Evolutionary conservation across 2,797 vertebrate species (phyloP).

Genomic region (Leptoclinus maculatus): DNA sequence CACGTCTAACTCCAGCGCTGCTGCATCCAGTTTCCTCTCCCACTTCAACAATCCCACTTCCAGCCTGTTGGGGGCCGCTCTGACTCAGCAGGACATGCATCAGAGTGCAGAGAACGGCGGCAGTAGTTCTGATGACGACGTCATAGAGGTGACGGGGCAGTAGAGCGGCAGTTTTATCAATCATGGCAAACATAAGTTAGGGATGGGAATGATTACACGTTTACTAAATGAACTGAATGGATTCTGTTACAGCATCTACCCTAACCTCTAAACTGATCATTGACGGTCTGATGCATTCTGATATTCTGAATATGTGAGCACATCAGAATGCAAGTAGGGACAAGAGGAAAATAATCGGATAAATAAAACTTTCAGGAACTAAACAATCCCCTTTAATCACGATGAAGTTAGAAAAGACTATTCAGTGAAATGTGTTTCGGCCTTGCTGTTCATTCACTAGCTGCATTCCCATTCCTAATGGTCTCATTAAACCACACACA

Average conservation of each 20-base stretch:
- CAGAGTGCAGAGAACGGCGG: conserved; percentile 89
- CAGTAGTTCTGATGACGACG: conserved; percentile 97
- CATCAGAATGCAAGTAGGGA: conserved; percentile 1
- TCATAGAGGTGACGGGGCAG: conserved; percentile 97
- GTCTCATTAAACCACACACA: conserved; percentile 21
- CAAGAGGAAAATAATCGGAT: not conserved
- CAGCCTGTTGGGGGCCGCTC: conserved; percentile 86
- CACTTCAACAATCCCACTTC: conserved; percentile 87
- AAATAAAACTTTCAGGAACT: conserved; percentile 1
- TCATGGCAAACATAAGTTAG: conserved; percentile 31
- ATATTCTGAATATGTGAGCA: conserved; percentile 16
- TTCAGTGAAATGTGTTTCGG: not conserved
- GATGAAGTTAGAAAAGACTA: conserved; percentile 14
- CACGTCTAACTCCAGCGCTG: conserved; percentile 69
- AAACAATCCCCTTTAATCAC: not conserved
- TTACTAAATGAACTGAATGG: conserved; percentile 14
- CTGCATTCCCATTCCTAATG: conserved; percentile 59
- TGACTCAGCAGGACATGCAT: conserved; percentile 86
- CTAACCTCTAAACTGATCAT: not conserved
- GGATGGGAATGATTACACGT: conserved; percentile 51
- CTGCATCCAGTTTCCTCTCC: conserved; percentile 87
- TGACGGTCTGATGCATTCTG: not conserved
- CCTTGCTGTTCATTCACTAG: conserved; percentile 1
- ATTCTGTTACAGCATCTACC: conserved; percentile 13
- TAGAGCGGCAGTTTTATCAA: conserved; percentile 69